Base-by-base conservation (phyloP, 1,140 invertebrate genomes). In the Drosophila nebulosa region DNA sequence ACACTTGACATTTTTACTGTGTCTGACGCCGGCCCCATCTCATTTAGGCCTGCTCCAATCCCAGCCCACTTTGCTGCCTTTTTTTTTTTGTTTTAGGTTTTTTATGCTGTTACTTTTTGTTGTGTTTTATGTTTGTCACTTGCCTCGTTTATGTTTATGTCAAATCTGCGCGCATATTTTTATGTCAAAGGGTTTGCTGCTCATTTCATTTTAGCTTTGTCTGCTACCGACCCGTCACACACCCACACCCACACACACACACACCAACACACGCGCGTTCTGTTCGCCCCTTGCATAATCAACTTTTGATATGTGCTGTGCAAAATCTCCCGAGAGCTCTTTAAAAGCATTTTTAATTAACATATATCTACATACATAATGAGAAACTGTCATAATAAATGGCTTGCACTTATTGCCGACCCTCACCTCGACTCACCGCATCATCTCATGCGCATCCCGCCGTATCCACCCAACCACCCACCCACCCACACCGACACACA, bases 281-380 rank as follows among this genome's bases (percentile, higher is more conserved):
- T 78, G 59, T 79, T 69, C 35, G 52, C 35, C 53, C 52, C 74
- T 72, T 78, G 80, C 78, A 85, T 85, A 85, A 85, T 85, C 81
- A 85, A 85, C 81, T 86, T 85, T 85, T 86, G 81, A 84, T 85
- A 74, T 79, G 79, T 69, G 80, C 77, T 84, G 80, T 86, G 39
- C 39, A 72, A 83, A 89, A 79, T 88, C 74, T 69, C 85, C 71
- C 70, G 75, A 85, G 83, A 69, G 69, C 68, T 70, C 68, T 85
- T 89, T 89, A 83, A 88, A 90, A 79, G 67, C 85, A 89, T 89
- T 80, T 90, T 79, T 89, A 88, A 90, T 85, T 80, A 90, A 80
- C 78, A 88, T 83, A 88, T 70, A 86, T 86, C 26, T 30, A 65
- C 83, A 86, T 86, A 88, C 62, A 76, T 88, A 88, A 86, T 83